Percentiles rank a stretch among this genome's conserved stretches.
phyloP scores from a whole-genome alignment of 2,888 invertebrate species.

The Dicycla oo region DNA sequence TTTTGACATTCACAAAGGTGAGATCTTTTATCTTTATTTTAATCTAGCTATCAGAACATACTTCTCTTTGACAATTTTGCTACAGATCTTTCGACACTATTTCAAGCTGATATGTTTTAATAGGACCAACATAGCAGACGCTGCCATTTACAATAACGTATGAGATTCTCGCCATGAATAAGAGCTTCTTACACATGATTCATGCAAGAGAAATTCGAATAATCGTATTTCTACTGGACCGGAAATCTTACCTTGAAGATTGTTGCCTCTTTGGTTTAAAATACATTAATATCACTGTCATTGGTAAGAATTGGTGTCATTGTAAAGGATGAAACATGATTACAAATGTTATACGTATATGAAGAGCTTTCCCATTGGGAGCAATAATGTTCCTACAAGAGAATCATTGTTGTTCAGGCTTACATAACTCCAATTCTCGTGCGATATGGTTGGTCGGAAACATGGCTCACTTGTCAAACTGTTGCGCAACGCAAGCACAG shows the following conservation, averaged over 20 bases:
- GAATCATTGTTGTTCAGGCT: too few relatives aligned
- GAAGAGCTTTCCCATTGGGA: neutral
- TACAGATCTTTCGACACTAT: too few relatives aligned
- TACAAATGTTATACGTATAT: neutral
- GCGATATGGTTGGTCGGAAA: too few relatives aligned
- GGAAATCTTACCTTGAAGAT: slow-evolving; percentile 20
- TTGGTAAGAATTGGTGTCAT: neutral
- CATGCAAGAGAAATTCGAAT: slow-evolving; percentile 30
- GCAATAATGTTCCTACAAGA: neutral
- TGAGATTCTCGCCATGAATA: slow-evolving; percentile 39
- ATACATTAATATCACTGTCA: neutral
- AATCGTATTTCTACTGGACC: slow-evolving; percentile 24
- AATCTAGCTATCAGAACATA: too few relatives aligned
- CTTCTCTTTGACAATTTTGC: too few relatives aligned
- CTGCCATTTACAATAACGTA: slow-evolving; percentile 34
- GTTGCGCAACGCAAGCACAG: too few relatives aligned
- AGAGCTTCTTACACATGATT: slow-evolving; percentile 40
- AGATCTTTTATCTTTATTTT: too few relatives aligned
- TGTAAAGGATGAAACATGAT: too few relatives aligned
- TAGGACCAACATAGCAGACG: neutral
- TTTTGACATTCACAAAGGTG: neutral
- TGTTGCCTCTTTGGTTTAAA: slow-evolving; percentile 9
- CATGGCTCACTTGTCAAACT: too few relatives aligned
- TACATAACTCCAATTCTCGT: too few relatives aligned
- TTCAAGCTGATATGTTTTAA: too few relatives aligned